Evolutionary conservation across 2,113 vertebrate genomes (phyloP), one percentile per base, ranked within the genome.

Genomic region (Mus musculus): DNA sequence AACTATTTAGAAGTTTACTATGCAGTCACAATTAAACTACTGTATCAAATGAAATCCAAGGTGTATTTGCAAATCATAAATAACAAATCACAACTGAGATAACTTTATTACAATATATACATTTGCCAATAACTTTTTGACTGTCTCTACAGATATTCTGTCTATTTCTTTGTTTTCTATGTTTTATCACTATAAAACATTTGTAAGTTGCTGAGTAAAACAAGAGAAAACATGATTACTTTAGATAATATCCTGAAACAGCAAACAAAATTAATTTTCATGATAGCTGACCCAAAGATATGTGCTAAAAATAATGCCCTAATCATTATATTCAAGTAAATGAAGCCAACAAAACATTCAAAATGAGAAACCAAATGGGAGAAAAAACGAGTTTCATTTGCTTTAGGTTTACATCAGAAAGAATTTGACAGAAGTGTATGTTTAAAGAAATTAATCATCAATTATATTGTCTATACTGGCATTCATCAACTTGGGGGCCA

Each of bases 401-500:
- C 67, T 52, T 0, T 13, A 49, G 1, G 3, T 26, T 92, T 97
- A 75, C 75, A 72, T 19, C 72, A 52, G 22, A 78, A 97, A 81
- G 85, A 96, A 95, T 84, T 7, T 95, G 86, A 95, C 24, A 82
- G 92, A 95, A 91, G 76, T 88, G 13, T 2, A 1, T 89, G 71
- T 9, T 97, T 71, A 88, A 92, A 89, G 8, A 20, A 86, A 81
- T 96, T 91, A 86, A 13, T 97, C 97, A 97, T 36, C 82, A 85
- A 65, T 85, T 61, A 85, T 65, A 2, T 5, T 95, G 30, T 94
- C 77, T 88, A 71, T 11, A 88, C n/a, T 93, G 33, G 42, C 46
- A 88, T 97, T 95, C 92, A 94, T 97, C 97, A 93, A 91, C 95
- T 93, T 24, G 0, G 59, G 78, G 87, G 22, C 81, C 80, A 91